phyloP scores from a whole-genome alignment of 2,797 vertebrate species.

The Oreonectes daqikongensis region DNA sequence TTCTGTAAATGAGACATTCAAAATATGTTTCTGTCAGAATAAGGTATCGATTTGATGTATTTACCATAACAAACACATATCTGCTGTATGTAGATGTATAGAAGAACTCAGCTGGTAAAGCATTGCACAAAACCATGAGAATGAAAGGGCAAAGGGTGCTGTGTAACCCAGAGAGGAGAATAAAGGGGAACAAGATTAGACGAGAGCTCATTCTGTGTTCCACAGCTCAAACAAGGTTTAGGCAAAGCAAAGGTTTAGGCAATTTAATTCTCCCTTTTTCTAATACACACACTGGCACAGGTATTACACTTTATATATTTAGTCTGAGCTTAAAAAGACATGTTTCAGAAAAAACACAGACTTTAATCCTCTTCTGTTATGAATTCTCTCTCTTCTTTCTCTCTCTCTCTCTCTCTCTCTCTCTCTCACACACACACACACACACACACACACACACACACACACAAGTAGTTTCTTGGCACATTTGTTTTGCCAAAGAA shows the following conservation, averaged over 20 bases:
- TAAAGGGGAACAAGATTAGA: conserved; percentile 18
- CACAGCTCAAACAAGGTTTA: conserved; percentile 15
- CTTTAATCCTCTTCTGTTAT: conserved; percentile 14
- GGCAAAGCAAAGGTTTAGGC: conserved; percentile 14
- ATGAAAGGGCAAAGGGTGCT: neutral
- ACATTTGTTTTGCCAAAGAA: neutral
- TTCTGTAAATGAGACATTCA: neutral
- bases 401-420: too few relatives aligned
- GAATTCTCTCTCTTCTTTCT: neutral
- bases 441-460: neutral
- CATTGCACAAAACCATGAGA: neutral
- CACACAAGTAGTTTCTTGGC: neutral
- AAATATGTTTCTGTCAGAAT: neutral
- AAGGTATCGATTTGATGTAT: conserved; percentile 3
- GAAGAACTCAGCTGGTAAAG: conserved; percentile 1
- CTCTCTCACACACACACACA: neutral
- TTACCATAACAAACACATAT: conserved; percentile 24
- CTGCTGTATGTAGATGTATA: neutral
- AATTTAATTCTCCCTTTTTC: conserved; percentile 2
- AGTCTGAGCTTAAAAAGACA: conserved; percentile 5
- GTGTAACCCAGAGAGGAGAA: neutral
- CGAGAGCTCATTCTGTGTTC: conserved; percentile 26
- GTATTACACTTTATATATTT: neutral
- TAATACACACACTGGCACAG: neutral
- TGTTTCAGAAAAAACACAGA: neutral